Evolutionary conservation across 2,113 vertebrate species (phyloP).

Genomic region (Ctenodactylus gundi): DNA sequence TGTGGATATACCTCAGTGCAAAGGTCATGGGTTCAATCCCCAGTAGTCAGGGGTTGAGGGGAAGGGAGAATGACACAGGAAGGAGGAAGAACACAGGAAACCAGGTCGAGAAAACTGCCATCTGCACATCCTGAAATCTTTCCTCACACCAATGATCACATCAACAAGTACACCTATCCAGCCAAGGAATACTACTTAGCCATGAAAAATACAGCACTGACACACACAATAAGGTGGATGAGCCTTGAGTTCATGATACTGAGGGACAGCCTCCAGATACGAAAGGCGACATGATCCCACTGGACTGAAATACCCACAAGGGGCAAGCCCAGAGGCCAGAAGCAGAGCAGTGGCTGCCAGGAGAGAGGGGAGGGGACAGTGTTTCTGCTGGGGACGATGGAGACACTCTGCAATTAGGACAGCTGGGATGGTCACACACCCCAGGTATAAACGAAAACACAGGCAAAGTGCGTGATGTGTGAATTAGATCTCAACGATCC

Average conservation of each 20-base stretch:
- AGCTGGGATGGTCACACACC: neutral
- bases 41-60: too few relatives aligned
- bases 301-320: neutral
- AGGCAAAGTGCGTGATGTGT: neutral
- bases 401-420: neutral
- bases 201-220: neutral
- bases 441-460: neutral
- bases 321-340: neutral
- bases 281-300: neutral
- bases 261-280: neutral
- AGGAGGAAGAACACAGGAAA: neutral
- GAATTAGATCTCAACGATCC: neutral
- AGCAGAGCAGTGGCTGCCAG: neutral
- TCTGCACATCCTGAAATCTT: neutral
- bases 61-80: too few relatives aligned
- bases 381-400: neutral
- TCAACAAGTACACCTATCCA: neutral
- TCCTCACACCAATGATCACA: neutral
- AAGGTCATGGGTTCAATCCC: too few relatives aligned
- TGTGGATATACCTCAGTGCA: too few relatives aligned
- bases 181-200: neutral
- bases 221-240: rapidly evolving
- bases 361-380: neutral
- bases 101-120: neutral
- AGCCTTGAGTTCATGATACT: neutral